phyloP scores from a whole-genome alignment of 1,140 invertebrate species.

The Dreissena rostriformis region DNA sequence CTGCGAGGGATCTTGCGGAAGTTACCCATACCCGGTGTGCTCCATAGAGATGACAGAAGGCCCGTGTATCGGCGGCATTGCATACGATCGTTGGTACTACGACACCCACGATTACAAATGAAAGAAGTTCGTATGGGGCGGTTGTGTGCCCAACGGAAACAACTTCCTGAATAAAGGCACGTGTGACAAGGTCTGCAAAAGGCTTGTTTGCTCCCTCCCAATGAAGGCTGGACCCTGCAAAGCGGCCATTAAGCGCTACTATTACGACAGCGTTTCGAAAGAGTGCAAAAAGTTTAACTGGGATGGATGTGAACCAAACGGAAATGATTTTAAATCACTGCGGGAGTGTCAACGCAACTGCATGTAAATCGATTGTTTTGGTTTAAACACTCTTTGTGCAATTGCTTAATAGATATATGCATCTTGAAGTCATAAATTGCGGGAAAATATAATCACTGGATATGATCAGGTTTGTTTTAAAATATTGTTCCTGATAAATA shows the following conservation, averaged over 20 bases:
- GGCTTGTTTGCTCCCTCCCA: constrained; percentile 1
- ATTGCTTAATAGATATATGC: no score
- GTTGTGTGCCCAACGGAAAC: constrained; percentile 78
- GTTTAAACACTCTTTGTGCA: no score
- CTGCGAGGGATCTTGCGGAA: constrained; percentile 46
- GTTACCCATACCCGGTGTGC: constrained; percentile 10
- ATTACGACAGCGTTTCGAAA: not conserved
- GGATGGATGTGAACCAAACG: constrained; percentile 25
- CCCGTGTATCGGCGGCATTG: constrained; percentile 84
- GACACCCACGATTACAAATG: constrained; percentile 78
- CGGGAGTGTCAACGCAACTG: not conserved
- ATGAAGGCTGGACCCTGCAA: not conserved
- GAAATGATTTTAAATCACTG: constrained; percentile 1
- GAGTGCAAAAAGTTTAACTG: constrained; percentile 10
- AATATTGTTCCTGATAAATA: no score
- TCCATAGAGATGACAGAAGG: not conserved
- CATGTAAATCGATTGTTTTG: no score
- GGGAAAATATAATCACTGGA: no score
- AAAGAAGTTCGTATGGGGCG: constrained; percentile 77
- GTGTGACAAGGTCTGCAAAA: constrained; percentile 44
- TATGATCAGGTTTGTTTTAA: no score
- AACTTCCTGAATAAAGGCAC: constrained; percentile 72
- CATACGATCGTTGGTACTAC: constrained; percentile 85
- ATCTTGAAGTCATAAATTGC: no score
- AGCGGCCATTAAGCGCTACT: not conserved